Conservation (phyloP, 2,113 vertebrate species). For the Xiphophorus couchianus region DNA sequence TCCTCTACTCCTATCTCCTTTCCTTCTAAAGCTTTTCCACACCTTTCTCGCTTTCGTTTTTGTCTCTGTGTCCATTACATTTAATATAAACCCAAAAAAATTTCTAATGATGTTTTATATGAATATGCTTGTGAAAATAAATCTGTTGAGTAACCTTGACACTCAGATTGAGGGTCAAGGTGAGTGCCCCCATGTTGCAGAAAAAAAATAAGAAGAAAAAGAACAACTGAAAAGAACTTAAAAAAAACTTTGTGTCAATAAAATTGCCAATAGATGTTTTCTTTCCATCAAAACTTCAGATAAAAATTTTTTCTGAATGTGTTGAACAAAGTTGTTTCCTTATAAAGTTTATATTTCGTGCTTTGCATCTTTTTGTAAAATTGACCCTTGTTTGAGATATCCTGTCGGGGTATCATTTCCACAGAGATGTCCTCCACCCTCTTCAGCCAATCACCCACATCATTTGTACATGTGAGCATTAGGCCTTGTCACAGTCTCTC, state of each 20-base stretch:
- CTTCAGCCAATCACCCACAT: slow-evolving; percentile 55
- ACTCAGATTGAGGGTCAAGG: too few relatives aligned
- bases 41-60: too few relatives aligned
- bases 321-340: neutral
- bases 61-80: too few relatives aligned
- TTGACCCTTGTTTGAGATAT: slow-evolving; percentile 21
- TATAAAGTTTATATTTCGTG: neutral
- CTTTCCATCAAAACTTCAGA: neutral
- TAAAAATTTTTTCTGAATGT: neutral
- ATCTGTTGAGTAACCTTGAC: too few relatives aligned
- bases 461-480: slow-evolving; percentile 79
- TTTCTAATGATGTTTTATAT: too few relatives aligned
- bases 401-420: slow-evolving; percentile 55
- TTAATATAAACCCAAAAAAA: too few relatives aligned
- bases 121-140: too few relatives aligned
- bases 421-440: slow-evolving; percentile 38
- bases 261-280: neutral
- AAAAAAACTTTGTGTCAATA: too few relatives aligned
- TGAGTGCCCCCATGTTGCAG: too few relatives aligned
- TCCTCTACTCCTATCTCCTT: too few relatives aligned
- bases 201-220: neutral
- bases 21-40: too few relatives aligned
- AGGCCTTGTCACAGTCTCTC: slow-evolving; percentile 74
- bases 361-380: neutral
- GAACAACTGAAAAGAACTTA: neutral